These are phyloP conservation scores for Lepilemur ruficaudatus DNA, from an alignment of 2,797 vertebrate species.

Conservation along the genomic window DNA sequence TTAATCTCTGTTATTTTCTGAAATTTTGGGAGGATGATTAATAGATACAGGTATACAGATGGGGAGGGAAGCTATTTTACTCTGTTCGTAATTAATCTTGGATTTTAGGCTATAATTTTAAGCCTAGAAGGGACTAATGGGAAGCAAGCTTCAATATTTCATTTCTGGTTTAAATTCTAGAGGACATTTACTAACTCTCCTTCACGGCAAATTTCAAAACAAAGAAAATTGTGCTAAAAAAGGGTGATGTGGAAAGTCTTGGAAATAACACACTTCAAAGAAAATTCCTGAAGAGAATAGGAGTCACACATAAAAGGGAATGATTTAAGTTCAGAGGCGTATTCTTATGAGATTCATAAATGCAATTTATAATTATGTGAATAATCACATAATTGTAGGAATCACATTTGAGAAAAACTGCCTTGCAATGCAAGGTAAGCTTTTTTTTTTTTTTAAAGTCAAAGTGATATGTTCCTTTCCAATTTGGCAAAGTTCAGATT, in stretches of 20 bases:
- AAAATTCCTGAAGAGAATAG: slow-evolving; percentile 15
- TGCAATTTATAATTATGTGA: slow-evolving; percentile 53
- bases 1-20: slow-evolving; percentile 81
- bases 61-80: slow-evolving; percentile 18
- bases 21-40: slow-evolving; percentile 83
- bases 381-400: slow-evolving; percentile 49
- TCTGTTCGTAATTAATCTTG: slow-evolving; percentile 45
- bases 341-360: slow-evolving; percentile 8
- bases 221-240: slow-evolving; percentile 51
- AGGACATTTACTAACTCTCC: not conserved
- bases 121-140: slow-evolving; percentile 17
- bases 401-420: slow-evolving; percentile 52
- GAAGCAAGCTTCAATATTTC: slow-evolving; percentile 37
- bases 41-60: slow-evolving; percentile 70
- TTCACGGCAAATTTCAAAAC: slow-evolving; percentile 23
- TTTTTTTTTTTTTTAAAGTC: slow-evolving; percentile 6
- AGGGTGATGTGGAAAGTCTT: not conserved
- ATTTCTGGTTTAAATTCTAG: slow-evolving; percentile 49
- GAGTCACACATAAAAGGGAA: not conserved
- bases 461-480: slow-evolving; percentile 55
- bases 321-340: not conserved
- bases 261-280: slow-evolving; percentile 39
- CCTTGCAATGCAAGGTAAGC: slow-evolving; percentile 70
- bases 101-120: slow-evolving; percentile 43
- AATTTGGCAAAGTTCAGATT: slow-evolving; percentile 63